A percentile compares a stretch with the other conserved stretches of the same genome.
Evolutionary conservation across 1,140 invertebrate species (phyloP).

Genomic region (Sarcophaga bullata): DNA sequence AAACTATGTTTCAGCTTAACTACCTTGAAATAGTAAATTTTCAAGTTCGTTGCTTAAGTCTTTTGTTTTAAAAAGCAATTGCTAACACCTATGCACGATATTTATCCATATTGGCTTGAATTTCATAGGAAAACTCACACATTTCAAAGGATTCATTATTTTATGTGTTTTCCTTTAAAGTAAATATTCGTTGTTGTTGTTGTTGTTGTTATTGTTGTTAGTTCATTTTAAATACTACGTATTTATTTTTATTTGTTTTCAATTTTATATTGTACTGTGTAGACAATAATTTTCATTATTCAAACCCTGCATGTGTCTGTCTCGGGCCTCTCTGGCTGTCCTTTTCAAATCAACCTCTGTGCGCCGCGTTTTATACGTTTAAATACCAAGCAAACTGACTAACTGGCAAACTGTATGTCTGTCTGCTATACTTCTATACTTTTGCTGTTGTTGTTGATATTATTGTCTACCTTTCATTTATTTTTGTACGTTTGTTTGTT

Average conservation of each 20-base stretch:
- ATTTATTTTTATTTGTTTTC: slow-evolving; percentile 6
- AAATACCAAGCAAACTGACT: too few species aligned
- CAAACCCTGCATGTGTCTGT: too few species aligned
- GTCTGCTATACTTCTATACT: not conserved
- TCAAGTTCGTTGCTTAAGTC: too few species aligned
- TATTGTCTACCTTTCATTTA: not conserved
- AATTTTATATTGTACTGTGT: slow-evolving; percentile 19
- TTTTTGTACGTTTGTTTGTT: slow-evolving; percentile 21
- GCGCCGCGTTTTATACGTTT: too few species aligned
- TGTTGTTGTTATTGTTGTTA: not conserved
- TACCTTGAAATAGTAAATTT: too few species aligned
- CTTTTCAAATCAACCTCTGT: too few species aligned
- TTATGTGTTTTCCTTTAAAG: not conserved
- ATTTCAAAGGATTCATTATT: slow-evolving; percentile 34
- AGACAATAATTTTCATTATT: not conserved
- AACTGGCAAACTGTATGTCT: not conserved
- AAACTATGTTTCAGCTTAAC: too few species aligned
- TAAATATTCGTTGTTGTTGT: not conserved
- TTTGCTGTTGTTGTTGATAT: slow-evolving; percentile 15
- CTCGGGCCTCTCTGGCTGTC: too few species aligned
- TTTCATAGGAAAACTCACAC: slow-evolving; percentile 29
- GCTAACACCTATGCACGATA: too few species aligned
- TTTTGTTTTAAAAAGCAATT: too few species aligned
- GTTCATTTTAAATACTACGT: too few species aligned
- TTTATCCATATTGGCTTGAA: too few species aligned